Base-by-base conservation (phyloP, 2,888 invertebrate species). In the Heliconius erato region DNA sequence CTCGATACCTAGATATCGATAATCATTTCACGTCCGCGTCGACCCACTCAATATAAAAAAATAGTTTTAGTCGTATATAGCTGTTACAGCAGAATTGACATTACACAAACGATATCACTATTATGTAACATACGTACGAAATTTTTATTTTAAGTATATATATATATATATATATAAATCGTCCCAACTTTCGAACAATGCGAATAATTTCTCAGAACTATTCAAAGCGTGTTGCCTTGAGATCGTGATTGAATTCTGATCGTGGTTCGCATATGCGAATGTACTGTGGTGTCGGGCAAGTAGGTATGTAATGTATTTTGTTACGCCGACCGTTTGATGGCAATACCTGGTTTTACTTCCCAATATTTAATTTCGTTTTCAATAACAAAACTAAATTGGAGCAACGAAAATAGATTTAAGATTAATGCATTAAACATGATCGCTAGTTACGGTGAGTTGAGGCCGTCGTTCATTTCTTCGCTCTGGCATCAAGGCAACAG, bases 211-310 rank as follows among this genome's bases (percentile, higher is more conserved):
- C 83, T 79, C 63, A 68, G 82, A 79, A 81, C 80, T 84, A 87
- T 87, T 86, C 87, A 84, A 81, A 85, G 84, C 85, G 84, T 84
- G 87, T 87, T 85, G 85, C 86, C 86, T 86, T 87, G 86, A 85
- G 83, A 82, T 86, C 86, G 87, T 87, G 87, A 86, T 87, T 84
- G 86, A 85, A 85, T 85, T 82, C 82, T 81, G 83, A 80, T 86
- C 86, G 87, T 86, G 86, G 83, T 85, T 84, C 81, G 87, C 82
- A 85, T 86, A 84, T 65, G 84, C 80, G 84, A 84, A 82, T 85
- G 72, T 77, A 68, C 83, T 85, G 78, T 78, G 65, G 69, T 79
- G 79, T 79, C 69, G 68, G 78, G 82, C 81, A 81, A 72, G 79
- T 85, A 63, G 63, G n/a, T 63, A 63, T 23, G 63, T 9, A 3